Evolutionary conservation across 2,888 invertebrate species (phyloP), one percentile per base, ranked within the genome.

Genomic region (Pristionchus entomophagus): DNA sequence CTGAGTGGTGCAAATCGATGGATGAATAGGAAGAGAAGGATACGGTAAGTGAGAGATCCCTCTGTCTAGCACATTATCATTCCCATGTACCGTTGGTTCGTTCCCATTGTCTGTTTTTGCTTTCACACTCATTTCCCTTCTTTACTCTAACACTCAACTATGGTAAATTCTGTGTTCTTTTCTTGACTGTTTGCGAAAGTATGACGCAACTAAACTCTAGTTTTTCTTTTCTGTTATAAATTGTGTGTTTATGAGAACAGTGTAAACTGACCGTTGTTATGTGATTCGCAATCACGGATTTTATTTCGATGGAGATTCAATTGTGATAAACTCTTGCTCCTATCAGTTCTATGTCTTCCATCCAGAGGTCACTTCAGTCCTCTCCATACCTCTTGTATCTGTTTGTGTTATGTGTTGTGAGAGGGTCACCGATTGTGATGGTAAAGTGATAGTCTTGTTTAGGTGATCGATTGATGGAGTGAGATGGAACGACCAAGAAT

Each of bases 401-500:
- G n/a, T 56, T 5, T 38, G 69, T 41, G 8, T 8, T 73, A 26
- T 73, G 8, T 73, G 10, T 41, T 73, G 41, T 41, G 41, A 73
- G 10, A 73, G 41, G 26, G 73, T 73, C 19, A 35, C 22, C 3
- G n/a, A n/a, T n/a, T n/a, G n/a, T n/a, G n/a, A 38, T 32, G n/a
- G n/a, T n/a, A 45, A 10, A 45, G 45, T 45, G 22, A 56, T 56
- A 73, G 22, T 14, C 19, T 8, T 73, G 45, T 73, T 73, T 73
- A 73, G 73, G 73, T 45, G 38, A 26, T 45, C 26, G n/a, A 22
- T n/a, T 26, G 8, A 73, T 73, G 73, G 8, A n/a, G 26, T 73
- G 41, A 73, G 73, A 73, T 38, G 73, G 73, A 73, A 73, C n/a
- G 12, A 73, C 4, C 35, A 41, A 73, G 22, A n/a, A 45, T 45